Percentiles rank a stretch among this genome's conserved stretches.
Conservation (phyloP, 1,140 invertebrate species). For the Vollenhovia emeryi region DNA sequence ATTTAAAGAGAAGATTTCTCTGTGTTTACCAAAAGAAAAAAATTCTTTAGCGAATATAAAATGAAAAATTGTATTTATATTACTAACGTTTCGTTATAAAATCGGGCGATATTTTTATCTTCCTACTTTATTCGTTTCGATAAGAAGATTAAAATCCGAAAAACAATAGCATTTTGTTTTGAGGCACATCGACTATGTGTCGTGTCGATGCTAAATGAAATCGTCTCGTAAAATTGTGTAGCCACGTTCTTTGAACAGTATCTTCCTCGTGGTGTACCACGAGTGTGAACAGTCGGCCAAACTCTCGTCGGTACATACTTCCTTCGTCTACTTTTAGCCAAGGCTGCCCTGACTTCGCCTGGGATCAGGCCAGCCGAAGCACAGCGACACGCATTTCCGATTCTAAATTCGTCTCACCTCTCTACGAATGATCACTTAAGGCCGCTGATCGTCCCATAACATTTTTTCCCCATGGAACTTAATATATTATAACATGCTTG, state of each 20-base stretch:
- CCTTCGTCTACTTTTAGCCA: slow-evolving; percentile 84
- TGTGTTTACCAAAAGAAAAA: background rate
- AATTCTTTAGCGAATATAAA: background rate
- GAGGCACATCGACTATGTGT: background rate
- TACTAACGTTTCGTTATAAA: background rate
- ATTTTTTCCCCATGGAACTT: background rate
- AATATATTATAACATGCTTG: background rate
- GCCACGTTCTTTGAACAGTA: background rate
- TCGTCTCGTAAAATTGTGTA: background rate
- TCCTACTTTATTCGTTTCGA: background rate
- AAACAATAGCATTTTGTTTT: background rate
- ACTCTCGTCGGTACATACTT: slow-evolving; percentile 57
- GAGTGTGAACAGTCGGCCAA: slow-evolving; percentile 14
- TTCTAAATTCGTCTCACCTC: slow-evolving; percentile 80
- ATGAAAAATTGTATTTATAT: background rate
- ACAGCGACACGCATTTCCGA: slow-evolving; percentile 82
- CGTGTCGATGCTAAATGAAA: background rate
- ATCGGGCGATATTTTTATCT: background rate
- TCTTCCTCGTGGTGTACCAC: background rate
- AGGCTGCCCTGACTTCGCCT: slow-evolving; percentile 74
- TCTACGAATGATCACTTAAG: slow-evolving; percentile 53
- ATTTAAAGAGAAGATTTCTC: background rate
- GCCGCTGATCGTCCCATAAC: slow-evolving; percentile 36
- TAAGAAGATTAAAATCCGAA: background rate
- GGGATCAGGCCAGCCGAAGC: slow-evolving; percentile 68